Base-by-base conservation (phyloP, 2,113 vertebrate genomes). In the Thunnus maccoyii region DNA sequence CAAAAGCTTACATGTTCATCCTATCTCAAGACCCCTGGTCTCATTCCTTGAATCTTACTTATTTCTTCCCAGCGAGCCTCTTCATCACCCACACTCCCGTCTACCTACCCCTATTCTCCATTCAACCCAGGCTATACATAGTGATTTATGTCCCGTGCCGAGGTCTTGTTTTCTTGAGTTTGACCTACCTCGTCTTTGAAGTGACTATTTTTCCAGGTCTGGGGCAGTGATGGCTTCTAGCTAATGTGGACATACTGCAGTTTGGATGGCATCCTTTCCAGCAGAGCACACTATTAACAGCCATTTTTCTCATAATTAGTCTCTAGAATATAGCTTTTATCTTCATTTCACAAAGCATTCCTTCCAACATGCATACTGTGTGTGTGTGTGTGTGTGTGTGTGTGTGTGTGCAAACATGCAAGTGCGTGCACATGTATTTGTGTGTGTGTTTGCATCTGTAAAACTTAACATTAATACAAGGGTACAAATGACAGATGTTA, bases 141-240 rank as follows among this genome's bases (percentile, higher is more conserved):
- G 41, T 79, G 85, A 93, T 84, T 60, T 64, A 81, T 61, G 55
- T 51, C 16, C 48, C 32, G 52, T 67, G 63, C 60, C 32, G 18
- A 87, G 25, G 75, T 88, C 71, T 82, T 89, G 89, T 90, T 89
- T 85, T 87, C 68, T 80, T 88, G 48, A 75, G 83, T 89, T 85
- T 83, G 78, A 92, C 78, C 72, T 82, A n/a, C 46, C 15, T 47
- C 44, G 73, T 75, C 81, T 92, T 88, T 94, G 88, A 93, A 91
- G 82, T 87, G 54, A 69, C 46, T 74, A 10, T 78, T 85, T 88
- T 84, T 80, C 58, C 56, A 82, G 61, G 66, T 81, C 84, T 74
- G 58, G 54, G 51, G 62, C 51, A 46, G 17, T 36, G 76, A 88
- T 80, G 66, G 72, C 58, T 65, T 72, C 44, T 62, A 79, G 83